Percentiles rank a stretch among this genome's conserved stretches.
phyloP scores from a whole-genome alignment of 2,888 invertebrate species.

The Abrostola tripartita region DNA sequence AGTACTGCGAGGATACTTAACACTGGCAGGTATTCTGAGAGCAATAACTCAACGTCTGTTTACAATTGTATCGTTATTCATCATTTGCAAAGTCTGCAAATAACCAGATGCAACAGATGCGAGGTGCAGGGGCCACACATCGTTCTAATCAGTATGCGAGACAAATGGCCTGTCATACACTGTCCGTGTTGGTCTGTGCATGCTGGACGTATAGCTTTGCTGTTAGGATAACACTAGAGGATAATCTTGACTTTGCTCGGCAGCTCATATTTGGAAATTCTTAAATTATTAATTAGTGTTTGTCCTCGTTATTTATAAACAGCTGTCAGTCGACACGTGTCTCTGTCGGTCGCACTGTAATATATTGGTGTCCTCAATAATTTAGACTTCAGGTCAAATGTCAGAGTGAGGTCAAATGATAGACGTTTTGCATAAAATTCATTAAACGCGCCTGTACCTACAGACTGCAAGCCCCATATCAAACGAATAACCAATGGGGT shows the following conservation, averaged over 20 bases:
- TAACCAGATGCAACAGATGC: neutral
- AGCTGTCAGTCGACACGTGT: too few species aligned
- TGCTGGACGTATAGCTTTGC: neutral
- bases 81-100: neutral
- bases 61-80: constrained; percentile 1
- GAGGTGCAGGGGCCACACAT: constrained; percentile 3
- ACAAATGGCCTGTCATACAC: neutral
- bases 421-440: too few species aligned
- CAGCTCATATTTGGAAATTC: neutral
- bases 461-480: too few species aligned
- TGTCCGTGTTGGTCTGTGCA: too few species aligned
- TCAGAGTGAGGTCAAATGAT: too few species aligned
- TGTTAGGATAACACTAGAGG: neutral
- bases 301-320: too few species aligned
- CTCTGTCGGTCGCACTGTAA: too few species aligned
- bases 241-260: neutral
- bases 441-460: too few species aligned
- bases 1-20: neutral
- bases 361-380: too few species aligned
- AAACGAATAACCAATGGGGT: too few species aligned
- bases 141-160: neutral
- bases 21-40: neutral
- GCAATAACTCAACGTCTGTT: constrained; percentile 8
- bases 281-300: too few species aligned
- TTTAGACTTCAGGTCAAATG: too few species aligned